Base-by-base conservation (phyloP, 2,797 vertebrate genomes). In the Molossus alvarezi region DNA sequence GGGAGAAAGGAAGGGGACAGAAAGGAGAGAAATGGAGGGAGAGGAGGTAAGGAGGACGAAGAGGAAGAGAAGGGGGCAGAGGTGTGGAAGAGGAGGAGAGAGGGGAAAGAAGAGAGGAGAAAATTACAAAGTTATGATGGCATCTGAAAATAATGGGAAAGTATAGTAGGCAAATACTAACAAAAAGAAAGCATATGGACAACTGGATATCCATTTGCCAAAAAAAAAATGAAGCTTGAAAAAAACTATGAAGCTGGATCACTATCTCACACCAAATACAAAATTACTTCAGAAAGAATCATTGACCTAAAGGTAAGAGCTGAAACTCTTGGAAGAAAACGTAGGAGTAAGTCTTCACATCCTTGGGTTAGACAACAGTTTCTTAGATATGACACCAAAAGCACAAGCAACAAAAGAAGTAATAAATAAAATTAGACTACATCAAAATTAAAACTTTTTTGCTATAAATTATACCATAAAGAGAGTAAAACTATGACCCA, bases 281-380 rank as follows among this genome's bases (percentile, higher is more conserved):
- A 60, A 85, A 84, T 37, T 48, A 94, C 82, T 57, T 80, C 17
- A 92, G 80, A 75, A 90, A 86, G 29, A 10, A 48, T 48, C 41
- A 55, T 8, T 84, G 51, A 67, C 11, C n/a, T 71, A 76, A 80
- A 87, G n/a, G 20, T 51, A 81, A 75, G 25, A 71, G 1, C 9
- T 67, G 69, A 90, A 80, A 79, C 45, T 67, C 58, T 72, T 90
- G 41, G 53, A 53, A 62, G 69, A 83, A 96, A 76, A 87, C n/a
- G 33, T 51, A 33, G 20, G 53, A 75, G 13, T 82, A 84, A 88
- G 77, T 79, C 64, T 90, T 71, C 55, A 87, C n/a, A 37, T 60
- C 58, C 12, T 58, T 55, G 25, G 27, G 11, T 81, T 80, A 60
- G 67, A 89, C 58, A n/a, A 18, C 17, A 17, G 9, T 81, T 95